These are phyloP conservation scores for Monopis laevigella DNA, from an alignment of 2,888 invertebrate species.

Conservation along the genomic window DNA sequence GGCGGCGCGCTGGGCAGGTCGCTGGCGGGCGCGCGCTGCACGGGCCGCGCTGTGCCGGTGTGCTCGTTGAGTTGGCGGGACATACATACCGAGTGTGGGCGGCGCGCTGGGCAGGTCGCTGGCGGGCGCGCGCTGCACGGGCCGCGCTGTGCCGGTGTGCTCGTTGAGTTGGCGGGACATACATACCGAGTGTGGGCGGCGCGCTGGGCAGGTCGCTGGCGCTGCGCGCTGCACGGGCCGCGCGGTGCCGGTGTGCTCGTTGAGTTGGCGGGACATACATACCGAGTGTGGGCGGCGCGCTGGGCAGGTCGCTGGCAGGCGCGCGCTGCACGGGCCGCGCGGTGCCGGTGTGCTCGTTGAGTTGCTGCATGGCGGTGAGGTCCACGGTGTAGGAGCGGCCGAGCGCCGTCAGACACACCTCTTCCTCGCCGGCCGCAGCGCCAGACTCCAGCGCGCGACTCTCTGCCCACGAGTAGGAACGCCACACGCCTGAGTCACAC, in stretches of 20 bases:
- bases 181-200: constrained; percentile 94
- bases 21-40: no score
- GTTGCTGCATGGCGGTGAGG: constrained; percentile 97
- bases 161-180: constrained; percentile 97
- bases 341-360: constrained; percentile 97
- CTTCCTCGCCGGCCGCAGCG: constrained; percentile 93
- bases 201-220: constrained; percentile 97
- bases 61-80: constrained; percentile 87
- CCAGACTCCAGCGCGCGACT: constrained; percentile 95
- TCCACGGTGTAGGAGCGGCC: constrained; percentile 96
- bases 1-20: constrained; percentile 64
- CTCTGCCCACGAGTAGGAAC: constrained; percentile 93
- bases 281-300: constrained; percentile 65
- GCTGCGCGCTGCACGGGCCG: constrained; percentile 88
- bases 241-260: constrained; percentile 96
- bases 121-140: constrained; percentile 82
- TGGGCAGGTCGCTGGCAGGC: constrained; percentile 37
- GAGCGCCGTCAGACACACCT: constrained; percentile 90
- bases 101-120: constrained; percentile 51
- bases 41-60: constrained; percentile 92
- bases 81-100: constrained; percentile 48
- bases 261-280: constrained; percentile 83
- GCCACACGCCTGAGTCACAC: constrained; percentile 78
- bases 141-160: constrained; percentile 93
- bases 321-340: constrained; percentile 90